phyloP scores from a whole-genome alignment of 2,888 invertebrate genomes.

The Apotomis turbidana region DNA sequence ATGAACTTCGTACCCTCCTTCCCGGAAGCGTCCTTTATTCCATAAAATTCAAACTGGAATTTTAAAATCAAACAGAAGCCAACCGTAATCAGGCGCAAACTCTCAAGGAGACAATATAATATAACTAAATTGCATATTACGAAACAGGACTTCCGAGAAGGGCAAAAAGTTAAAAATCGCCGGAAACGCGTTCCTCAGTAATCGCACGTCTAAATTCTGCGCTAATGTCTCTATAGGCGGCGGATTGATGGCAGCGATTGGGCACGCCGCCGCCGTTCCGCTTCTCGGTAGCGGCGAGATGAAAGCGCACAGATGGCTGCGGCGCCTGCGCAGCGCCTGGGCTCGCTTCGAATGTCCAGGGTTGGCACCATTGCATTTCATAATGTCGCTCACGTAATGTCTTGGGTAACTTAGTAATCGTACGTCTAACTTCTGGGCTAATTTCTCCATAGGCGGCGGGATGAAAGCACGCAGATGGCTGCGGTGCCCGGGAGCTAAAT shows the following conservation, averaged over 20 bases:
- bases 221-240: slow-evolving; percentile 71
- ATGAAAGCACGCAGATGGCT: no score
- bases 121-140: slow-evolving; percentile 24
- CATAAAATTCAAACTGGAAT: slow-evolving; percentile 7
- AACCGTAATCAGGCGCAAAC: slow-evolving; percentile 13
- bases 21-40: slow-evolving; percentile 1
- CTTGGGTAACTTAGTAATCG: no score
- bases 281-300: slow-evolving; percentile 69
- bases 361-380: background rate
- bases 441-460: no score
- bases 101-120: slow-evolving; percentile 10
- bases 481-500: no score
- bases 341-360: slow-evolving; percentile 4
- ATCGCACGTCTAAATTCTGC: slow-evolving; percentile 62
- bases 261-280: slow-evolving; percentile 69
- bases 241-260: slow-evolving; percentile 73
- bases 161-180: slow-evolving; percentile 45
- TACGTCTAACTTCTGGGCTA: no score
- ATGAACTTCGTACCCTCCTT: slow-evolving; percentile 13
- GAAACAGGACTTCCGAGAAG: slow-evolving; percentile 38
- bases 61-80: slow-evolving; percentile 32
- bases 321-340: slow-evolving; percentile 13
- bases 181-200: slow-evolving; percentile 69
- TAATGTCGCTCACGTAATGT: no score
- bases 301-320: slow-evolving; percentile 44